A percentile compares a stretch with the other conserved stretches of the same genome.
phyloP scores from a whole-genome alignment of 2,888 invertebrate species.

The Dexiosoma caninum region DNA sequence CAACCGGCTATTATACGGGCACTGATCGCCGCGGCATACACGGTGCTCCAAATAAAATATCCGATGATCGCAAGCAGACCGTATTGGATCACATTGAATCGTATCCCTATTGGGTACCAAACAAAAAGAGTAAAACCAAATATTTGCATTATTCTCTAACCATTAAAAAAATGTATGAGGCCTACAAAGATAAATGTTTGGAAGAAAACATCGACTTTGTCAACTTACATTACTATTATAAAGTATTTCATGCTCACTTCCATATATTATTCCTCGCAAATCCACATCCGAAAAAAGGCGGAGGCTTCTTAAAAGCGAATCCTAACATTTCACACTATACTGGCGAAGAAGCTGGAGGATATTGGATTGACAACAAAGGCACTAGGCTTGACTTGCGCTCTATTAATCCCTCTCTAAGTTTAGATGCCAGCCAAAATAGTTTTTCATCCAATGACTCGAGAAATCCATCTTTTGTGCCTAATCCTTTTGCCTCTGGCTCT shows the following conservation, averaged over 20 bases:
- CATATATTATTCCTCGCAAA: constrained; percentile 58
- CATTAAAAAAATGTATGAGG: constrained; percentile 63
- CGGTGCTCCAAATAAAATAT: constrained; percentile 54
- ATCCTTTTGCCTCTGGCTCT: constrained; percentile 9
- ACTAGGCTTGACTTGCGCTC: constrained; percentile 32
- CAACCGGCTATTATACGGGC: constrained; percentile 64
- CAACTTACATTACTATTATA: constrained; percentile 54
- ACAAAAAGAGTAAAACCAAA: constrained; percentile 62
- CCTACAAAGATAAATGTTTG: constrained; percentile 60
- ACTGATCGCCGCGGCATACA: constrained; percentile 60
- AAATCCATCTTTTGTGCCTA: not conserved
- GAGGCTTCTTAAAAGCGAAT: constrained; percentile 48
- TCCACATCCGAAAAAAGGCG: constrained; percentile 19
- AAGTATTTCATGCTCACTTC: constrained; percentile 62
- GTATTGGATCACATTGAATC: constrained; percentile 64
- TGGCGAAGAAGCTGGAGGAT: constrained; percentile 63
- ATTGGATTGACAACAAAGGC: constrained; percentile 58
- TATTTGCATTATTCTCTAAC: constrained; percentile 63
- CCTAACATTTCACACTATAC: constrained; percentile 64
- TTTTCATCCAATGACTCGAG: not conserved
- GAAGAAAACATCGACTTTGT: constrained; percentile 47
- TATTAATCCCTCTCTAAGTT: constrained; percentile 14
- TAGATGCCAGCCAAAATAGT: not conserved
- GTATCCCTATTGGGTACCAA: constrained; percentile 65
- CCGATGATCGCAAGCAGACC: constrained; percentile 51